phyloP scores from a whole-genome alignment of 2,797 vertebrate species.

The Urocyon cinereoargenteus region DNA sequence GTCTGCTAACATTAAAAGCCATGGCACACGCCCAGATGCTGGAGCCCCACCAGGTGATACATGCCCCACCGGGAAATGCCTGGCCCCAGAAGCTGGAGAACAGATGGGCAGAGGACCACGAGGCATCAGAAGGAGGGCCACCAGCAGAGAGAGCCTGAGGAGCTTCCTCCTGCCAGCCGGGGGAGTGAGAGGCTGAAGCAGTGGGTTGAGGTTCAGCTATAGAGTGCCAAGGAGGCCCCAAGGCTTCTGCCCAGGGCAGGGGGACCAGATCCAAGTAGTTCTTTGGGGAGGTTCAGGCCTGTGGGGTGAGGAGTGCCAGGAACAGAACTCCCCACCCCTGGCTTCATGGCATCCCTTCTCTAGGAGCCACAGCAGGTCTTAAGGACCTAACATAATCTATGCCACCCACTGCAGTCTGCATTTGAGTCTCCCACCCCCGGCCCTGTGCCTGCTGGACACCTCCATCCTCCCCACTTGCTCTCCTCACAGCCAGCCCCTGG shows the following conservation, averaged over 20 bases:
- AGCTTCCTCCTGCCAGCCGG: background rate
- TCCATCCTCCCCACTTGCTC: background rate
- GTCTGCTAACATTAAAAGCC: background rate
- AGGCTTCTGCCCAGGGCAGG: background rate
- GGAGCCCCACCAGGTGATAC: accelerated
- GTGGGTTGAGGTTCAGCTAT: background rate
- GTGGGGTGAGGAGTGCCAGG: background rate
- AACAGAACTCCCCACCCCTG: background rate
- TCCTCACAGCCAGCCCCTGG: background rate
- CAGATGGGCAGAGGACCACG: background rate
- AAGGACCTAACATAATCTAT: background rate
- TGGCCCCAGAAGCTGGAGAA: background rate
- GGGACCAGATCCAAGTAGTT: background rate
- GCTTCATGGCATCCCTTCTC: too few relatives aligned
- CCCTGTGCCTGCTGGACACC: background rate
- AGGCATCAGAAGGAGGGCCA: background rate
- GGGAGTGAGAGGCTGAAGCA: background rate
- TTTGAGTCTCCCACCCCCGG: background rate
- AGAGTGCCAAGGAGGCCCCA: background rate
- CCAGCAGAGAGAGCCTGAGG: background rate
- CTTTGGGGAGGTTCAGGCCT: background rate
- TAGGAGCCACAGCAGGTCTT: accelerated
- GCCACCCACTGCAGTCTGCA: background rate
- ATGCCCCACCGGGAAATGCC: background rate
- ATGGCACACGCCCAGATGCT: background rate